Base-by-base conservation (phyloP, 2,797 vertebrate genomes). In the Artibeus lituratus region DNA sequence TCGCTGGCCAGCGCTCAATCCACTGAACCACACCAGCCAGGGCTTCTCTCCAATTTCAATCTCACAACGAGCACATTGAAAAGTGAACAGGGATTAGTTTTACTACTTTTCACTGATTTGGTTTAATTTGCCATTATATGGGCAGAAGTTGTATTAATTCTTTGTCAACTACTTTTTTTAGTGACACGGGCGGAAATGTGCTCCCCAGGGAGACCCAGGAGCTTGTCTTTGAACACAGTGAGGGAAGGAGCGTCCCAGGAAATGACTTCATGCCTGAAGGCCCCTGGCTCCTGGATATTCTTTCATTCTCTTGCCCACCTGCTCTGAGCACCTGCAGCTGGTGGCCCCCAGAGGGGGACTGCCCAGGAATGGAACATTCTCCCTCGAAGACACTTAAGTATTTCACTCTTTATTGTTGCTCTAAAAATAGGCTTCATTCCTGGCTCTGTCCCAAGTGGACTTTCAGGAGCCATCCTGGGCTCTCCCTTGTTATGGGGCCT, bases 311-410 rank as follows among this genome's bases (percentile, higher is more conserved):
- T 53, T 81, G 80, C 10, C 35, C 49, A 0, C 19, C 44, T 42
- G 29, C 47, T 42, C 78, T 6, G 37, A 81, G 82, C 44, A 42
- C 53, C 51, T 16, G 14, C 1, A 3, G 24, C 55, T 29, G 12
- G 7, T 10, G 37, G 37, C n/a, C 59, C 15, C 6, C 12, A 18
- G 5, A 0, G 3, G 47, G 53, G 11, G 9, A 18, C 2, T 15
- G n/a, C 42, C 47, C 12, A 10, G 4, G 8, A 55, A 3, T 8
- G 53, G n/a, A 69, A 37, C 0, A 6, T 42, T 35, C 51, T 49
- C 59, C 57, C 1, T 18, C 44, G 19, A 35, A 3, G 15, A 39
- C 4, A 7, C 2, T 0, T 19, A 32, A 37, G 5, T 1, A 0
- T 22, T 21, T 78, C 7, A 0, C 7, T 26, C 24, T 35, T 10